phyloP scores from a whole-genome alignment of 2,797 vertebrate genomes.

The Cyprinodon diabolis region DNA sequence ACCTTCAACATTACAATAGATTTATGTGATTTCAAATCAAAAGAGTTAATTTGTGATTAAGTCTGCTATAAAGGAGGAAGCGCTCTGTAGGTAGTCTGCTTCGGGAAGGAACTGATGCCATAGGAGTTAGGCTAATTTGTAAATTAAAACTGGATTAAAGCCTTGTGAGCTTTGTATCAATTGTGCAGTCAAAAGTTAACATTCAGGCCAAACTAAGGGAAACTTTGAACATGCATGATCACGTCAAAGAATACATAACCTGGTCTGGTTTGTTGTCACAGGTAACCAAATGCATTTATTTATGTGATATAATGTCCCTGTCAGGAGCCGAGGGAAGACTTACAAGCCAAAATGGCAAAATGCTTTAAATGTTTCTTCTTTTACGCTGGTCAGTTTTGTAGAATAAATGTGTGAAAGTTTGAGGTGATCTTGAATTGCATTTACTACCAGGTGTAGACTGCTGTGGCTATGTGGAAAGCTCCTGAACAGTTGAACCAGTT shows the following conservation, averaged over 20 bases:
- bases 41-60: constrained; percentile 55
- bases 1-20: neutral
- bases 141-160: constrained; percentile 19
- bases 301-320: neutral
- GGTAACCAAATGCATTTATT: constrained; percentile 15
- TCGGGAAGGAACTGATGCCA: constrained; percentile 39
- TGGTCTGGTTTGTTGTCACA: constrained; percentile 25
- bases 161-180: neutral
- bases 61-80: constrained; percentile 27
- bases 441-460: neutral
- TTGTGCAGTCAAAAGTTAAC: neutral
- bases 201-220: neutral
- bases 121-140: constrained; percentile 27
- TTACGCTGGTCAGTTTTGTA: too few relatives aligned
- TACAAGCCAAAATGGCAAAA: neutral
- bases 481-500: neutral
- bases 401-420: too few relatives aligned
- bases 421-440: neutral
- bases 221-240: neutral
- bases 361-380: too few relatives aligned
- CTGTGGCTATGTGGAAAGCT: too few relatives aligned
- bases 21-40: constrained; percentile 39
- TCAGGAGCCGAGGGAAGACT: neutral
- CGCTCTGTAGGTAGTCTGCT: constrained; percentile 32
- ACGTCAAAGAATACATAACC: neutral